phyloP scores from a whole-genome alignment of 2,113 vertebrate genomes.

The Cromileptes altivelis region DNA sequence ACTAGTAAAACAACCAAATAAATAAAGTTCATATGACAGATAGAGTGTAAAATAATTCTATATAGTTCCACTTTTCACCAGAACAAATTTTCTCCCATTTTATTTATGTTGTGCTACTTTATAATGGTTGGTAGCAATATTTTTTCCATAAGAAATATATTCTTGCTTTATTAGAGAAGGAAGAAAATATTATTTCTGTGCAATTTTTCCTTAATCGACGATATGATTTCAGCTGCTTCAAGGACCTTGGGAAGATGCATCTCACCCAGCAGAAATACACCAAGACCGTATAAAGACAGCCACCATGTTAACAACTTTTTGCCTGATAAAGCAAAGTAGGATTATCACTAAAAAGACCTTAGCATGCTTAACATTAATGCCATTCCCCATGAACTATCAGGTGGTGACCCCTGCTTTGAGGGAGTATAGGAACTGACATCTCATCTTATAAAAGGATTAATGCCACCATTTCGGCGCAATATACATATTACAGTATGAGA shows the following conservation, averaged over 20 bases:
- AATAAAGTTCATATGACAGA: too few species aligned
- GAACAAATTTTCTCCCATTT: too few species aligned
- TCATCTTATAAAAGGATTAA: conserved; percentile 23
- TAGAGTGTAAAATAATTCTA: too few species aligned
- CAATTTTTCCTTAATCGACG: too few species aligned
- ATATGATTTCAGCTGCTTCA: neutral
- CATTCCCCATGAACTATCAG: neutral
- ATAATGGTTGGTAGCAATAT: too few species aligned
- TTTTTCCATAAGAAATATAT: neutral
- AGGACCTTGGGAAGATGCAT: neutral
- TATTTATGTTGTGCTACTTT: too few species aligned
- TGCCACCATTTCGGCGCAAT: neutral
- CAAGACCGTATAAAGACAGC: neutral
- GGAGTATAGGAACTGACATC: neutral
- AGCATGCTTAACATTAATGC: neutral
- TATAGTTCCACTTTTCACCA: too few species aligned
- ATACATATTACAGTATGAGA: neutral
- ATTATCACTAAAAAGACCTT: conserved; percentile 6
- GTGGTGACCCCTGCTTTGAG: neutral
- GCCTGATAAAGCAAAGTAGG: conserved; percentile 13
- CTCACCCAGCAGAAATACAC: neutral
- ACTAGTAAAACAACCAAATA: too few species aligned
- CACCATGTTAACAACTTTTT: neutral
- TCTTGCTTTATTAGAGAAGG: neutral
- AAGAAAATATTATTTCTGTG: neutral